Evolutionary conservation across 2,888 invertebrate species (phyloP).

Genomic region (Cecidostiba fungosa): DNA sequence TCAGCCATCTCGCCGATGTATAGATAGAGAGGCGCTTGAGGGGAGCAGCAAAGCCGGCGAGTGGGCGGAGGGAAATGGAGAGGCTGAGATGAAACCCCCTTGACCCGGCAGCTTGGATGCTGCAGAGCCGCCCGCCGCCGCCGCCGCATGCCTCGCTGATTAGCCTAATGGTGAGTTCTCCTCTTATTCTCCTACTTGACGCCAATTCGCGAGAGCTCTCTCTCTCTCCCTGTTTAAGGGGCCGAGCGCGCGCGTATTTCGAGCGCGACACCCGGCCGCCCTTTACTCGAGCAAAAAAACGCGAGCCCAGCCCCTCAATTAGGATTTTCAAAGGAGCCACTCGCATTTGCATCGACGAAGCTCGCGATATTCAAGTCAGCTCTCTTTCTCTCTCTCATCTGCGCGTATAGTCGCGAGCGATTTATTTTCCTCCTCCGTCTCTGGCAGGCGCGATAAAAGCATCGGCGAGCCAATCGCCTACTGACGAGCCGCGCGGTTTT

Average conservation of each 20-base stretch:
- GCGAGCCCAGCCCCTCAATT: conserved; percentile 11
- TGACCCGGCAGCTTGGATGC: no score
- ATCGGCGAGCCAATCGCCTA: no score
- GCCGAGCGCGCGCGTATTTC: neutral
- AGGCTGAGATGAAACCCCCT: conserved; percentile 73
- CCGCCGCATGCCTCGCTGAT: conserved; percentile 76
- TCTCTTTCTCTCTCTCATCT: neutral
- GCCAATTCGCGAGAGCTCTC: conserved; percentile 75
- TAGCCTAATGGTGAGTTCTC: conserved; percentile 79
- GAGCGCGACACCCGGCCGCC: neutral
- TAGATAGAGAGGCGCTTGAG: conserved; percentile 51
- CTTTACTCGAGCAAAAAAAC: conserved; percentile 63
- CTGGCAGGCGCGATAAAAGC: neutral
- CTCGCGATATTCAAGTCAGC: neutral
- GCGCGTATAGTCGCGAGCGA: no score
- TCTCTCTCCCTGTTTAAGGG: conserved; percentile 54
- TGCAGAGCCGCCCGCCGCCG: no score
- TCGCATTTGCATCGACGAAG: conserved; percentile 20
- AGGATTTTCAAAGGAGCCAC: conserved; percentile 31
- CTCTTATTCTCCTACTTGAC: conserved; percentile 77
- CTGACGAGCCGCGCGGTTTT: no score
- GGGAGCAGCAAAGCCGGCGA: conserved; percentile 41
- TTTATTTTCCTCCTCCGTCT: neutral
- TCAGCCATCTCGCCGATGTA: neutral
- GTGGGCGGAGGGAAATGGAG: conserved; percentile 67